phyloP scores from a whole-genome alignment of 2,113 vertebrate genomes.

The Elephantulus edwardii region DNA sequence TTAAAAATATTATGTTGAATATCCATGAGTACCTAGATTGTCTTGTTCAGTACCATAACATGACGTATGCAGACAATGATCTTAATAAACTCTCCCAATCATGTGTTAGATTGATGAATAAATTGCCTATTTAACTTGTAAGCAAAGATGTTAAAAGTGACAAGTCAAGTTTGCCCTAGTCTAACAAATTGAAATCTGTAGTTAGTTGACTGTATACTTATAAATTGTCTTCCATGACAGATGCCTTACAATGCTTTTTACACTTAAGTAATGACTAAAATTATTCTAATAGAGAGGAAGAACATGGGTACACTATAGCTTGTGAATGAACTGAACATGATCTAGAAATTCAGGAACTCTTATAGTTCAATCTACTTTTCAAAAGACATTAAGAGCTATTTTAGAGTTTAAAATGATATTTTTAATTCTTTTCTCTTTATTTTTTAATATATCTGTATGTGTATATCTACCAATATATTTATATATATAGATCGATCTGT shows the following conservation, averaged over 20 bases:
- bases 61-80: neutral
- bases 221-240: neutral
- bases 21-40: neutral
- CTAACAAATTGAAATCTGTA: neutral
- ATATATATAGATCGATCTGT: neutral
- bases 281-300: neutral
- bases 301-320: neutral
- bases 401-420: neutral
- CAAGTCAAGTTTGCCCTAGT: neutral
- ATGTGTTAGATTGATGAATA: neutral
- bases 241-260: neutral
- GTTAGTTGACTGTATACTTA: neutral
- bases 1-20: neutral
- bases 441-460: too few species aligned
- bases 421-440: neutral
- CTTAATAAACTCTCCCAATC: neutral
- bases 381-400: neutral
- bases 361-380: neutral
- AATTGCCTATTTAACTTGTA: neutral
- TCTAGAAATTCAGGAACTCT: neutral
- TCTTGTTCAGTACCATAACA: neutral
- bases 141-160: neutral
- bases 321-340: neutral
- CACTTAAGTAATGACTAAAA: neutral
- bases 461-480: neutral